Evolutionary conservation across 2,797 vertebrate species (phyloP).

Genomic region (Aythya fuligula): DNA sequence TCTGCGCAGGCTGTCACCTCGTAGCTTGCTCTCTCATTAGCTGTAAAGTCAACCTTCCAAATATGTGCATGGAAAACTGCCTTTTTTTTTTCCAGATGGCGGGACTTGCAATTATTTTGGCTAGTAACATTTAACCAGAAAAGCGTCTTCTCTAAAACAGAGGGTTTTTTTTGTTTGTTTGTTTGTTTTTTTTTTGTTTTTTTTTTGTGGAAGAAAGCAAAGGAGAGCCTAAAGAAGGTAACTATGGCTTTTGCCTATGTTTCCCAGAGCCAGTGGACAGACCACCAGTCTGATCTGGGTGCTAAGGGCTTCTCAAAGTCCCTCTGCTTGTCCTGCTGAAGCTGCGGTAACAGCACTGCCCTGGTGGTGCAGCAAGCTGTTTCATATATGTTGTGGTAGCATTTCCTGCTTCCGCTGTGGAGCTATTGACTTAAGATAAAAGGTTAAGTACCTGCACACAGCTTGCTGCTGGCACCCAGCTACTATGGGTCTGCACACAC

Average conservation of each 20-base stretch:
- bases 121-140: not conserved
- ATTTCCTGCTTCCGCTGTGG: not conserved
- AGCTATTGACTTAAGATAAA: not conserved
- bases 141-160: not conserved
- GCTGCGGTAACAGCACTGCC: not conserved
- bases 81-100: not conserved
- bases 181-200: no score
- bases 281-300: accelerated
- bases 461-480: not conserved
- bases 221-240: not conserved
- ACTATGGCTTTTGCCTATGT: not conserved
- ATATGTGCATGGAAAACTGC: not conserved
- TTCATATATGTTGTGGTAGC: accelerated
- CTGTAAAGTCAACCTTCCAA: not conserved
- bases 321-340: not conserved
- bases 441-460: not conserved
- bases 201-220: not conserved
- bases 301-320: not conserved
- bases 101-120: not conserved
- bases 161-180: not conserved
- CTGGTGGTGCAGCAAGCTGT: not conserved
- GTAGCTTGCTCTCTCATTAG: not conserved
- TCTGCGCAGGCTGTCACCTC: not conserved
- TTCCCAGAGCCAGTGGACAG: not conserved
- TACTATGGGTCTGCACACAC: not conserved